phyloP scores from a whole-genome alignment of 92 coral and sea anemone genomes.

The Ricordea florida region DNA sequence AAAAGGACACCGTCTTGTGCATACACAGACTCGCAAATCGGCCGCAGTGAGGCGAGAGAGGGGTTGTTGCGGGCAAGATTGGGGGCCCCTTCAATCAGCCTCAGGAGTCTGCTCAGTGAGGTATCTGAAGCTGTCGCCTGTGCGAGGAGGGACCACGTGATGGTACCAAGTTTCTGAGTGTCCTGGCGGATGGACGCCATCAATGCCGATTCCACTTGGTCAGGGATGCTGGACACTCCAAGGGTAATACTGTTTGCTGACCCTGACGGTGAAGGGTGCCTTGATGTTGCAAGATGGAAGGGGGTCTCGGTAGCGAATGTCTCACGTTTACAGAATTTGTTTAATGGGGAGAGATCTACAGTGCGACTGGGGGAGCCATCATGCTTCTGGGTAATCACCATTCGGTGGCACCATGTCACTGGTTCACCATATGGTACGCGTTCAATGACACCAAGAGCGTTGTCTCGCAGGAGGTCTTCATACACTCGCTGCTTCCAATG shows the following conservation, averaged over 20 bases:
- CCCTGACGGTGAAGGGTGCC: constrained; percentile 63
- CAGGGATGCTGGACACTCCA: constrained; percentile 36
- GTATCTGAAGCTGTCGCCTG: constrained; percentile 44
- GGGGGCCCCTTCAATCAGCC: constrained; percentile 28
- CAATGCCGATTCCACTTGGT: constrained; percentile 40
- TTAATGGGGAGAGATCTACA: no score
- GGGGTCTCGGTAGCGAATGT: constrained; percentile 35
- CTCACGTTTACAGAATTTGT: constrained; percentile 22
- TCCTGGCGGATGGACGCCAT: constrained; percentile 45
- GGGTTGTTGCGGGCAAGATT: constrained; percentile 6
- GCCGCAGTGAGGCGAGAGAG: constrained; percentile 36
- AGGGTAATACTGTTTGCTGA: constrained; percentile 36
- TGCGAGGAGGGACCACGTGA: constrained; percentile 58
- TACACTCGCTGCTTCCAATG: constrained; percentile 55
- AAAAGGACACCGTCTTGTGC: no score
- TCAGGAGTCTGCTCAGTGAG: constrained; percentile 22
- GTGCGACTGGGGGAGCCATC: no score
- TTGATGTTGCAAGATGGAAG: constrained; percentile 35
- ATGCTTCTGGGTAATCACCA: no score
- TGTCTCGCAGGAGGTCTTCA: constrained; percentile 57
- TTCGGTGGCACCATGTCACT: no score
- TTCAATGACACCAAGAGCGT: constrained; percentile 61
- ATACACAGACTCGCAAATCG: constrained; percentile 36
- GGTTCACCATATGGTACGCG: constrained; percentile 58
- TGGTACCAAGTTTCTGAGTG: constrained; percentile 34